Percentiles rank a stretch among this genome's conserved stretches.
phyloP scores from a whole-genome alignment of 2,113 vertebrate species.

The Budorcas taxicolor region DNA sequence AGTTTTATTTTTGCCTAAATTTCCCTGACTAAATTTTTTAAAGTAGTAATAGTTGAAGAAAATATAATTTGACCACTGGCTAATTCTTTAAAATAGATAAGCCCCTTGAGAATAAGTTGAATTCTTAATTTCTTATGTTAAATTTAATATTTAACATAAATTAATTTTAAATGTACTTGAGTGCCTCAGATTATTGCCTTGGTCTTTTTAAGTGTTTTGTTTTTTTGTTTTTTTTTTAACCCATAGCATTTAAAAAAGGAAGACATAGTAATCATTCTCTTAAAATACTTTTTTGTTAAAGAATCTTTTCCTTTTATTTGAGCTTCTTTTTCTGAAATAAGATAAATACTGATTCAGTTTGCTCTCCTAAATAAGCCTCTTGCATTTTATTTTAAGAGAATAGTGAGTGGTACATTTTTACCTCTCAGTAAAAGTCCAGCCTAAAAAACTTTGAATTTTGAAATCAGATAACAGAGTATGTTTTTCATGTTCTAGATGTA shows the following conservation, averaged over 20 bases:
- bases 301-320: background rate
- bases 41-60: background rate
- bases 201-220: background rate
- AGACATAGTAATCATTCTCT: background rate
- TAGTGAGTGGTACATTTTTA: background rate
- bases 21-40: background rate
- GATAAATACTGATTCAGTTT: constrained; percentile 5
- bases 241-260: background rate
- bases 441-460: constrained; percentile 32
- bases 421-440: background rate
- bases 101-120: background rate
- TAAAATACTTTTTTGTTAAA: constrained; percentile 4
- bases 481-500: background rate
- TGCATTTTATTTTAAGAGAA: constrained; percentile 13
- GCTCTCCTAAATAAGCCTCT: background rate
- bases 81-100: constrained; percentile 21
- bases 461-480: background rate
- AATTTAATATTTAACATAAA: constrained; percentile 12
- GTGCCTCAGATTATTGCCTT: background rate
- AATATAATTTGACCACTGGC: background rate
- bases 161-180: constrained; percentile 11
- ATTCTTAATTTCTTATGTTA: constrained; percentile 5
- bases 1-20: constrained; percentile 33
- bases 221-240: background rate
- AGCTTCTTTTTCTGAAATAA: constrained; percentile 27